A percentile compares a stretch with the other conserved stretches of the same genome.
phyloP scores from a whole-genome alignment of 1,140 invertebrate genomes.

The Drosophila parabipectinata region DNA sequence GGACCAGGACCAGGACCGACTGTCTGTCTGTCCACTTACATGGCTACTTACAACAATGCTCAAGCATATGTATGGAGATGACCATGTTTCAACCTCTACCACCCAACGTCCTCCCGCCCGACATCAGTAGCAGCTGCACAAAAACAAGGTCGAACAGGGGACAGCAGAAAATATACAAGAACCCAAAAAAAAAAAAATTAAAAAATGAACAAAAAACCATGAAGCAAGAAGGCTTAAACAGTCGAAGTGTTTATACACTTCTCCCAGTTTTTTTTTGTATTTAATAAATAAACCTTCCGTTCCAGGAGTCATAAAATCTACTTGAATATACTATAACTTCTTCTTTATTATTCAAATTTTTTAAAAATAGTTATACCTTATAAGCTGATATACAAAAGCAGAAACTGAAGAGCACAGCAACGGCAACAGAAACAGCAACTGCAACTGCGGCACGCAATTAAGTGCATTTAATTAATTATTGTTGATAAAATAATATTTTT shows the following conservation, averaged over 20 bases:
- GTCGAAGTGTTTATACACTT: background rate
- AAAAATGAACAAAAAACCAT: constrained; percentile 14
- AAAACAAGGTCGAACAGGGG: constrained; percentile 44
- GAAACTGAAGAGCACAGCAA: background rate
- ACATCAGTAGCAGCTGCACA: constrained; percentile 54
- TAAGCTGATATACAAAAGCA: background rate
- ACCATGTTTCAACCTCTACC: constrained; percentile 47
- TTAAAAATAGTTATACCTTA: background rate
- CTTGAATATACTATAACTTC: background rate
- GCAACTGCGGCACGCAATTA: constrained; percentile 76
- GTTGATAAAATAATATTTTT: constrained; percentile 83
- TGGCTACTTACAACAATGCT: constrained; percentile 75
- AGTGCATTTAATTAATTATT: constrained; percentile 83
- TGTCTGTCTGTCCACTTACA: constrained; percentile 74
- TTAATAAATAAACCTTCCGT: background rate
- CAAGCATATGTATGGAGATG: constrained; percentile 80
- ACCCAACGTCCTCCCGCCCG: background rate
- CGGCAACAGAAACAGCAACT: constrained; percentile 26
- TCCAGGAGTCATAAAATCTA: background rate
- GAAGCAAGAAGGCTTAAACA: background rate
- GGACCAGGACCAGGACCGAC: background rate
- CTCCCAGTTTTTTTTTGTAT: background rate
- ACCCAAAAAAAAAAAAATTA: constrained; percentile 16
- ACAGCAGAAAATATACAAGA: constrained; percentile 30
- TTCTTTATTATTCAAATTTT: background rate